Evolutionary conservation across 2,888 invertebrate species (phyloP), one percentile per base, ranked within the genome.

Genomic region (Sminthurinus aureus): DNA sequence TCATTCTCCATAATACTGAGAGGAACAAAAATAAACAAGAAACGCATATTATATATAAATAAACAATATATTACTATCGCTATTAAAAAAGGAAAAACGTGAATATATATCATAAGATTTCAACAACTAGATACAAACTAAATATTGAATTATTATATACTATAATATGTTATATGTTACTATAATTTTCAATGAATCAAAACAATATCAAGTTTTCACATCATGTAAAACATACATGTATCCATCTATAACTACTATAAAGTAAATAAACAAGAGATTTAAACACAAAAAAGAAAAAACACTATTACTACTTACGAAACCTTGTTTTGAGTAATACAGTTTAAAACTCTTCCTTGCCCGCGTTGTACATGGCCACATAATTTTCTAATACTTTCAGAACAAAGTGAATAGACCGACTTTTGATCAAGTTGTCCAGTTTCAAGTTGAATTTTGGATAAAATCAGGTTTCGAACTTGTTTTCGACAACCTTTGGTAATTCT

Each of bases 351-450:
- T 12, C 74, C 74, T 38, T 38, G 74, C n/a, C 77, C 24, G 13
- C 20, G 6, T 12, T 11, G 51, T n/a, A 58, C 64, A 8, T 77
- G 6, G 15, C n/a, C n/a, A 58, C 52, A 77, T 64, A 20, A 15
- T 24, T 64, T 52, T 15, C 3, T 77, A 18, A 52, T 77, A 75
- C 50, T 75, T 4, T 75, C 52, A 12, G 20, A 85, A 85, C 87
- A 88, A 26, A 87, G 51, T 0, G 81, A 90, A 76, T 89, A 89
- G 66, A 90, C 89, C 20, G 92, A 89, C 6, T 89, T 89, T 8
- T 96, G 96, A 91, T 98, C 96, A 85, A 96, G 93, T 86, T 94
- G 93, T 86, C 96, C 95, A 89, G 93, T 96, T 91, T 98, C 98
- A 87, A 96, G 93, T 90, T 97, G 95, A 66, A 88, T 71, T 85